Conservation (phyloP, 2,113 vertebrate genomes). For the Chaetura pelagica region DNA sequence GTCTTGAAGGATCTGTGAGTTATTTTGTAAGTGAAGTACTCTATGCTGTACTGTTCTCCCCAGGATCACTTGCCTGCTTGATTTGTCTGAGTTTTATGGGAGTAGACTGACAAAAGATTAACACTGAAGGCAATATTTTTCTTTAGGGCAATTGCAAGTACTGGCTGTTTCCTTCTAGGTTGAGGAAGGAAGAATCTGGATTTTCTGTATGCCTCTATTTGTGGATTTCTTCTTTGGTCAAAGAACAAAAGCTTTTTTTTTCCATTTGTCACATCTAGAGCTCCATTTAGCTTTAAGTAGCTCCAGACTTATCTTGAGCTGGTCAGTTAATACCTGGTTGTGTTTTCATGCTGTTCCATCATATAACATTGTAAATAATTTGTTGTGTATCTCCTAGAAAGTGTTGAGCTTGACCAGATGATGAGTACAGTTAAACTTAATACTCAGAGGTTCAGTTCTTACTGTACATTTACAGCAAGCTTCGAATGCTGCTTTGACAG, state of each 20-base stretch:
- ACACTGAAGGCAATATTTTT: background rate
- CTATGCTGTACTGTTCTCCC: background rate
- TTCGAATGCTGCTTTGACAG: background rate
- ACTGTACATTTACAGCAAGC: background rate
- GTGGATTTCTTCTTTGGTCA: background rate
- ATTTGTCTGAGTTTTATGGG: background rate
- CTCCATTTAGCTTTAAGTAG: background rate
- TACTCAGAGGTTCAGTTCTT: background rate
- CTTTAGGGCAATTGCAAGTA: background rate
- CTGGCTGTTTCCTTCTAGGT: background rate
- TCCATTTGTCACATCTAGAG: background rate
- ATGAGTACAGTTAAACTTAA: background rate
- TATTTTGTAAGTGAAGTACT: background rate
- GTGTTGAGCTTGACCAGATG: background rate
- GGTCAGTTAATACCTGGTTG: background rate
- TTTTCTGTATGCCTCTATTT: background rate
- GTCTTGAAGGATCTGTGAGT: background rate
- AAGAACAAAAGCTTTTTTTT: background rate
- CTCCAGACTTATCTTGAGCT: background rate
- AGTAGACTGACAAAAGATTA: background rate
- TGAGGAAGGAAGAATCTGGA: background rate
- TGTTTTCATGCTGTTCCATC: background rate
- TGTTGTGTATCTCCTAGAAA: background rate
- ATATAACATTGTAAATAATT: background rate
- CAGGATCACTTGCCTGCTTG: background rate